phyloP scores from a whole-genome alignment of 2,113 vertebrate genomes.

The Buteo buteo region DNA sequence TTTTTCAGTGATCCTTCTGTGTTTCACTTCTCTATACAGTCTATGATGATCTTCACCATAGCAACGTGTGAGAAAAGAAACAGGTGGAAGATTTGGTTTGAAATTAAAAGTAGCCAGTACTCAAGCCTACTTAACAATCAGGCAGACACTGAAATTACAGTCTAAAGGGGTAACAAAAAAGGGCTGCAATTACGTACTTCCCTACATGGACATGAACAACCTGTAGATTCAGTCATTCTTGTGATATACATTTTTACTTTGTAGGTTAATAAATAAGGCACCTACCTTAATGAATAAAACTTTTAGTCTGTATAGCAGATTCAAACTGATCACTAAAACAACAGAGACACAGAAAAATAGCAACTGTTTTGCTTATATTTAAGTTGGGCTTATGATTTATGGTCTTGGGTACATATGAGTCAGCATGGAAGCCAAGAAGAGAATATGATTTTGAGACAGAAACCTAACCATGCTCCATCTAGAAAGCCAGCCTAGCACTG shows the following conservation, averaged over 20 bases:
- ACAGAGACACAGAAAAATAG: not conserved
- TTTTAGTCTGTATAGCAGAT: not conserved
- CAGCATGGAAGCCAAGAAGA: not conserved
- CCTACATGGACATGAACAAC: not conserved
- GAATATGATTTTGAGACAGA: not conserved
- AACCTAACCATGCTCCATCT: not conserved
- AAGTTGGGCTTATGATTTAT: not conserved
- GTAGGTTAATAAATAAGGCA: not conserved
- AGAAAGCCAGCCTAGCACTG: not conserved
- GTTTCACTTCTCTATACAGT: not conserved
- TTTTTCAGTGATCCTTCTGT: not conserved
- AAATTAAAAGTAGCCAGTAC: conserved; percentile 14
- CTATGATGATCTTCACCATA: conserved; percentile 26
- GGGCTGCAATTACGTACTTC: not conserved
- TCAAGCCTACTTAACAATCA: not conserved
- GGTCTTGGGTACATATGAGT: not conserved
- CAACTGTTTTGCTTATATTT: not conserved
- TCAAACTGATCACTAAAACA: not conserved
- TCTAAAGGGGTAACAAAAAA: not conserved
- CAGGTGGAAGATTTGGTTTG: conserved; percentile 18
- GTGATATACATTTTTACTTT: not conserved
- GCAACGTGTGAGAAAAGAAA: not conserved
- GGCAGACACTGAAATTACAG: not conserved
- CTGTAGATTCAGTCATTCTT: not conserved
- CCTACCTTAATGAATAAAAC: not conserved